Evolutionary conservation across 2,888 invertebrate species (phyloP).

Genomic region (Dorcus parallelipipedus): DNA sequence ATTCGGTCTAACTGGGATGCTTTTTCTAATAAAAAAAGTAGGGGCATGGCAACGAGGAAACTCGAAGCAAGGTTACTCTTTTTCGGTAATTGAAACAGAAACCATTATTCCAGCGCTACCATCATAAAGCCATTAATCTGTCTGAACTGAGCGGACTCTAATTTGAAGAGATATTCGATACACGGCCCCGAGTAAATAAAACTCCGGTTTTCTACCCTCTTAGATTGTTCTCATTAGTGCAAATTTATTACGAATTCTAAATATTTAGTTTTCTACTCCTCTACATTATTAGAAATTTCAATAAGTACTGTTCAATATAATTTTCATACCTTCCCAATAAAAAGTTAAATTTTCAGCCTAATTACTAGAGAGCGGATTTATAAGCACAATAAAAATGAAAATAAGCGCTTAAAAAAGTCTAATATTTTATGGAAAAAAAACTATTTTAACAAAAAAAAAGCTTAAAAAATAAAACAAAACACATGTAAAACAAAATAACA

Average conservation of each 20-base stretch:
- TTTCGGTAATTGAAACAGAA: slow-evolving; percentile 26
- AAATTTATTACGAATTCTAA: background rate
- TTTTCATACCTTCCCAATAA: no score
- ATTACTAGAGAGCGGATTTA: no score
- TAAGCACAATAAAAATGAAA: no score
- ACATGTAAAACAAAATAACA: no score
- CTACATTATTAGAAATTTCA: background rate
- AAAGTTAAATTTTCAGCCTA: no score
- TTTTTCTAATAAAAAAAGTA: background rate
- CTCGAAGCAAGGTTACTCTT: slow-evolving; percentile 9
- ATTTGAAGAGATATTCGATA: slow-evolving; percentile 25
- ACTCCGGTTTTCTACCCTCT: background rate
- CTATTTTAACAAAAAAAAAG: no score
- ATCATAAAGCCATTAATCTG: slow-evolving; percentile 28
- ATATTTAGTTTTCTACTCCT: background rate
- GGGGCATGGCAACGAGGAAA: background rate
- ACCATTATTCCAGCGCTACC: slow-evolving; percentile 22
- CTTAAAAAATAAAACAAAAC: no score
- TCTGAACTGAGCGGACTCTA: slow-evolving; percentile 22
- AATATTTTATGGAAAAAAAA: no score
- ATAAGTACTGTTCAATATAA: no score
- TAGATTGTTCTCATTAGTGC: background rate
- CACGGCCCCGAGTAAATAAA: slow-evolving; percentile 11
- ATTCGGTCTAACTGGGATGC: background rate
- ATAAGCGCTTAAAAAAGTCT: no score